These are phyloP conservation scores for Eulemur macaco DNA, from an alignment of 2,113 vertebrate genomes.

Conservation along the genomic window DNA sequence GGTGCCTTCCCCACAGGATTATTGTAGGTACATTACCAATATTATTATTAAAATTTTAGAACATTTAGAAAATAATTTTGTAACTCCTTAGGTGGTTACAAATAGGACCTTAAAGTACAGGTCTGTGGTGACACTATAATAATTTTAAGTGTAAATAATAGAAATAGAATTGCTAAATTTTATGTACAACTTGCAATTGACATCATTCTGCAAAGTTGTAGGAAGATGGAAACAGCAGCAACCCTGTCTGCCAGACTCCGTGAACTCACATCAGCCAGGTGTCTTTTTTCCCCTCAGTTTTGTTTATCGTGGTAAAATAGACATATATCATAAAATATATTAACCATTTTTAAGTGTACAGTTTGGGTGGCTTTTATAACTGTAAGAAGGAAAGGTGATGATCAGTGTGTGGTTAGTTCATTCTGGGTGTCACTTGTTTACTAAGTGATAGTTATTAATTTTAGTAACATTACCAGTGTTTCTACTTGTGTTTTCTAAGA, in stretches of 20 bases:
- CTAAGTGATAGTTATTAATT: not conserved
- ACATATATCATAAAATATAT: not conserved
- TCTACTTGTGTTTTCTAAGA: not conserved
- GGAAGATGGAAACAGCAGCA: not conserved
- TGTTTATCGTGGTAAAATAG: not conserved
- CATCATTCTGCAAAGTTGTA: not conserved
- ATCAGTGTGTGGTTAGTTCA: not conserved
- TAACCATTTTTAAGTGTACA: not conserved
- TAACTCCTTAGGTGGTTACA: not conserved
- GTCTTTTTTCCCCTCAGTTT: not conserved
- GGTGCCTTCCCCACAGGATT: not conserved
- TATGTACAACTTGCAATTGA: not conserved
- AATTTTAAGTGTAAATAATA: not conserved
- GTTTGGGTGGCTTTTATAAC: not conserved
- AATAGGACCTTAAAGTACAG: not conserved
- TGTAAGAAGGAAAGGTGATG: too few relatives aligned
- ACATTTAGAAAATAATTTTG: not conserved
- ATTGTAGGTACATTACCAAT: not conserved
- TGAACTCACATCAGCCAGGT: not conserved
- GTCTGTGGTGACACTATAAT: not conserved
- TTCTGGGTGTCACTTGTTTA: not conserved
- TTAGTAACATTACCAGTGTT: not conserved
- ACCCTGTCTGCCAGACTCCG: not conserved
- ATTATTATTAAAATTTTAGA: not conserved
- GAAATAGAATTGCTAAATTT: not conserved